Percentiles rank a stretch among this genome's conserved stretches.
Conservation (phyloP, 2,888 invertebrate genomes). For the Drosophila phalerata region DNA sequence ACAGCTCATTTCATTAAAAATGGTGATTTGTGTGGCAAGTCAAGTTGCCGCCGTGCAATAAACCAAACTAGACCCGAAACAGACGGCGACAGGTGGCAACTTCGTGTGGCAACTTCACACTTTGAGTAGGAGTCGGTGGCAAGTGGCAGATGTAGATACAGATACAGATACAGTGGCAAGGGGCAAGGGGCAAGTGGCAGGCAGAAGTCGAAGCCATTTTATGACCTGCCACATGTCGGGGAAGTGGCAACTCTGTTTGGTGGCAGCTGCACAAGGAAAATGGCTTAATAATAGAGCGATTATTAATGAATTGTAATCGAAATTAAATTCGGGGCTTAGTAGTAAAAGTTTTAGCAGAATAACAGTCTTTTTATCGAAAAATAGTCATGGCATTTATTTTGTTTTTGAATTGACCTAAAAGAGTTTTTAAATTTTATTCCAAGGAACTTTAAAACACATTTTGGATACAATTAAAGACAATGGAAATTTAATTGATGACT, state of each 20-base stretch:
- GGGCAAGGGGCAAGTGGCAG: constrained; percentile 3
- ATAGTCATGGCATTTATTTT: too few relatives aligned
- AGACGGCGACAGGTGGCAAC: constrained; percentile 8
- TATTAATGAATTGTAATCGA: constrained; percentile 29
- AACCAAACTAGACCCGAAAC: constrained; percentile 28
- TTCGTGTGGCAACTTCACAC: not conserved
- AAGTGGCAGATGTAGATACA: constrained; percentile 2
- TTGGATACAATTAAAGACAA: too few relatives aligned
- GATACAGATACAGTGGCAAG: constrained; percentile 7
- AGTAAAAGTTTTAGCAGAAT: too few relatives aligned
- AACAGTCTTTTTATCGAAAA: too few relatives aligned
- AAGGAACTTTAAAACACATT: too few relatives aligned
- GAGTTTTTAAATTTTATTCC: too few relatives aligned
- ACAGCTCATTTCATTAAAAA: constrained; percentile 68
- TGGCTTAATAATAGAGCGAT: constrained; percentile 34
- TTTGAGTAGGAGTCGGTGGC: not conserved
- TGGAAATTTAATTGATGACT: too few relatives aligned
- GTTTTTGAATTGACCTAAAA: too few relatives aligned
- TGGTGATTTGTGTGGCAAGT: constrained; percentile 65
- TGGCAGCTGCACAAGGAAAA: constrained; percentile 15
- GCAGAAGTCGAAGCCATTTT: constrained; percentile 58
- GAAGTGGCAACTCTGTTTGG: not conserved
- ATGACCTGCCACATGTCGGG: constrained; percentile 34
- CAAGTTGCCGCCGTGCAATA: constrained; percentile 39
- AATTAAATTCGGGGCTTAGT: not conserved